Conservation (phyloP, 1,140 invertebrate genomes). For the Psix sp. region DNA sequence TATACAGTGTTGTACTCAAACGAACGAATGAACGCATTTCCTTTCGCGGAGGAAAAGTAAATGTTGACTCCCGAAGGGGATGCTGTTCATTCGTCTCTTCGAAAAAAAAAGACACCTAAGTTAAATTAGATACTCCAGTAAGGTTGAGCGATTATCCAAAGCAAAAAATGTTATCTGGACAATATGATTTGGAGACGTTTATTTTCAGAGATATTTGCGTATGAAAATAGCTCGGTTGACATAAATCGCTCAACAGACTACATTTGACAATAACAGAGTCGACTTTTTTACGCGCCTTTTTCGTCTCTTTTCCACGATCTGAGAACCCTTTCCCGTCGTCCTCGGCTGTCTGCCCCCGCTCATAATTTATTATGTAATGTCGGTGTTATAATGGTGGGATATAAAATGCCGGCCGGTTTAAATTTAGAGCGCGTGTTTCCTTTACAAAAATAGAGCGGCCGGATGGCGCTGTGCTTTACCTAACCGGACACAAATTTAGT, state of each 20-base stretch:
- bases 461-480: conserved; percentile 63
- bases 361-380: conserved; percentile 56
- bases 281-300: conserved; percentile 21
- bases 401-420: conserved; percentile 68
- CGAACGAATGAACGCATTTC: conserved; percentile 49
- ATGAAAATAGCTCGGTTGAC: conserved; percentile 46
- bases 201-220: conserved; percentile 46
- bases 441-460: conserved; percentile 73
- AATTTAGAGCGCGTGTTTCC: conserved; percentile 72
- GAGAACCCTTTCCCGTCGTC: conserved; percentile 2
- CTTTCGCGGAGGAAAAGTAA: conserved; percentile 18
- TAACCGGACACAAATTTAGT: conserved; percentile 69
- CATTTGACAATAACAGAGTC: conserved; percentile 54
- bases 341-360: conserved; percentile 21
- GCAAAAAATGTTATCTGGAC: too few species aligned
- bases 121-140: conserved; percentile 14
- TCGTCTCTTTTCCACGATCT: conserved; percentile 3
- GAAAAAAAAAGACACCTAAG: conserved; percentile 12
- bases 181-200: conserved; percentile 48
- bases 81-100: conserved; percentile 32
- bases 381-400: conserved; percentile 47
- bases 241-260: conserved; percentile 52
- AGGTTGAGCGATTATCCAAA: too few species aligned
- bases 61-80: conserved; percentile 13
- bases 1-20: conserved; percentile 45